Base-by-base conservation (phyloP, 2,888 invertebrate species). In the Carpatolechia fugitivella region DNA sequence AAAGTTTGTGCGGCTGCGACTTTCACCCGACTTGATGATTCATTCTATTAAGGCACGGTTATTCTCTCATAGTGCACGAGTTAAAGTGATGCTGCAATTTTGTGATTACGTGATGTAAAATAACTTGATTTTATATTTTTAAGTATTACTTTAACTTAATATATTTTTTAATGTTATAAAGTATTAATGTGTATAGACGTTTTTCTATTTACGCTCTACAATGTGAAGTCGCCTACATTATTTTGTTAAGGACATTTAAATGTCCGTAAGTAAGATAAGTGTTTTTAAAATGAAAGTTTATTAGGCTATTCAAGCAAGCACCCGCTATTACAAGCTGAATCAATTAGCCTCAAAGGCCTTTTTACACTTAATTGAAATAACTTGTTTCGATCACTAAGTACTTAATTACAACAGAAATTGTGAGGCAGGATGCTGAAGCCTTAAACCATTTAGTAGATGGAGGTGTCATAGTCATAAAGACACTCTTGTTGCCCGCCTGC, bases 11-110 rank as follows among this genome's bases (percentile, higher is more conserved):
- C 68, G 67, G 64, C 64, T 72, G 71, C 60, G 66, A 80, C 85
- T 86, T 84, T 84, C 85, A 78, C 85, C 63, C 62, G 60, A 53
- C 62, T 68, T 73, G 72, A 80, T 84, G 83, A 82, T 74, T 84
- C 80, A 78, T 72, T 71, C 69, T 64, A 63, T 64, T 68, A 65
- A 60, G 60, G 64, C 62, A 60, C 59, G 55, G 64, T 64, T 60
- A 40, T 48, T 29, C 30, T 51, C 13, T 24, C 40, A 30, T 51
- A 51, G 30, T 51, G 40, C 33, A 33, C 46, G 29, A 46, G 29
- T 46, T 2, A 24, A 5, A 30, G 8, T 24, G 10, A 41, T 18
- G 41, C 14, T 41, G 41, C 41, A 41, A 20, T 18, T 24, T 41
- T 41, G n/a, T 20, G 47, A 30, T 30, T 30, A 30, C 47, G 29